Conservation (phyloP, 2,113 vertebrate species). For the Scolopax mira region DNA sequence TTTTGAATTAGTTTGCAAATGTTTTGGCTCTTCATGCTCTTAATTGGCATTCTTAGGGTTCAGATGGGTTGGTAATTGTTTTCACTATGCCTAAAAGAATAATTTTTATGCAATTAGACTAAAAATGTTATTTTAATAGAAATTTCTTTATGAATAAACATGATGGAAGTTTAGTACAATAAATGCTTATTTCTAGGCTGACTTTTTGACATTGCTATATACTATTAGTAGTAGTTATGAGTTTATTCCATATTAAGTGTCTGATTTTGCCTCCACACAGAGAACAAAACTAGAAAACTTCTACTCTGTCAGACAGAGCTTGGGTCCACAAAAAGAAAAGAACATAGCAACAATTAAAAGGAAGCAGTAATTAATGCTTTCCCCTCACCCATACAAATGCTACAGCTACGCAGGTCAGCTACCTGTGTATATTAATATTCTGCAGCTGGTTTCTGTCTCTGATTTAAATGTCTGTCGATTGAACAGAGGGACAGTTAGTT, state of each 20-base stretch:
- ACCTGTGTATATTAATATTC: background rate
- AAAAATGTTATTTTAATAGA: background rate
- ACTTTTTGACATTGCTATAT: background rate
- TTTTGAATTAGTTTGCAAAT: background rate
- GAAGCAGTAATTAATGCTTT: background rate
- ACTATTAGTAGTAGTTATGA: background rate
- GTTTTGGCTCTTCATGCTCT: background rate
- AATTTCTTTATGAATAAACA: background rate
- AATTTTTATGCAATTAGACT: background rate
- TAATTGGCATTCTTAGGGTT: background rate
- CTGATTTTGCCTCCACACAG: background rate
- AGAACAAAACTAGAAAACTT: background rate
- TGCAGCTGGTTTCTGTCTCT: background rate
- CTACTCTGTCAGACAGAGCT: background rate
- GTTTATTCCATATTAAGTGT: background rate
- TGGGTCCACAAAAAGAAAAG: background rate
- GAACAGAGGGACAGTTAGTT: conserved; percentile 1
- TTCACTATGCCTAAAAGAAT: background rate
- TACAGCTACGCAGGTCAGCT: background rate
- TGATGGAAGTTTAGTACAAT: background rate
- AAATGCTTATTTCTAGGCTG: background rate
- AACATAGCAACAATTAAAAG: background rate
- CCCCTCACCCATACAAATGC: background rate
- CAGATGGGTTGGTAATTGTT: background rate
- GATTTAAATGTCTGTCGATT: background rate